Percentiles rank a stretch among this genome's conserved stretches.
Conservation (phyloP, 2,888 invertebrate species). For the Cartodere bifasciata region DNA sequence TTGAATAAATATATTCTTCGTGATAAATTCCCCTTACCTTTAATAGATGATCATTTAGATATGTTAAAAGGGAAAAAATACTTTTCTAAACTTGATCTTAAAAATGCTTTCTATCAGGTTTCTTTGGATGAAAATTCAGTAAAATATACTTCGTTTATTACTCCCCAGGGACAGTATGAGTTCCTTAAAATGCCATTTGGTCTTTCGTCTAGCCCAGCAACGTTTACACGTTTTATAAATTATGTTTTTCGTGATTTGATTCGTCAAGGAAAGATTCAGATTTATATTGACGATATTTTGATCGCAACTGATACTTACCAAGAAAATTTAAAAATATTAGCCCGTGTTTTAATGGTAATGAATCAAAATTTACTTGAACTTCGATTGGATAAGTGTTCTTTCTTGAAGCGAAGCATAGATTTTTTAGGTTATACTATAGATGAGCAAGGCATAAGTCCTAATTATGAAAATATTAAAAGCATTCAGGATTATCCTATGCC, state of each 20-base stretch:
- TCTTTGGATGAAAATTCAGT: constrained; percentile 12
- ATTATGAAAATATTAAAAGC: constrained; percentile 10
- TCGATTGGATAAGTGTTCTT: constrained; percentile 17
- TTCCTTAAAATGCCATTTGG: constrained; percentile 19
- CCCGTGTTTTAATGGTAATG: constrained; percentile 7
- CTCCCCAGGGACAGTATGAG: constrained; percentile 17
- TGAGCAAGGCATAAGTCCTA: constrained; percentile 13
- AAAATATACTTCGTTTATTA: constrained; percentile 17
- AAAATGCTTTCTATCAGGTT: constrained; percentile 18
- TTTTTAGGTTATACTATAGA: constrained; percentile 20
- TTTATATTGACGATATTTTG: constrained; percentile 12
- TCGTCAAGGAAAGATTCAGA: constrained; percentile 4
- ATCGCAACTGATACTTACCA: constrained; percentile 10
- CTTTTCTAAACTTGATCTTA: constrained; percentile 16
- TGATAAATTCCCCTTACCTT: constrained; percentile 19
- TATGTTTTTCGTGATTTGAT: constrained; percentile 11
- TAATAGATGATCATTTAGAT: constrained; percentile 22
- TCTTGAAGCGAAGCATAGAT: constrained; percentile 14
- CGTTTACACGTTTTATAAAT: constrained; percentile 14
- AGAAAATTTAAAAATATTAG: constrained; percentile 10
- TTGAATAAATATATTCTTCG: constrained; percentile 19
- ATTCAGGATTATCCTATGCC: constrained; percentile 18
- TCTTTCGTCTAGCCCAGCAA: constrained; percentile 16
- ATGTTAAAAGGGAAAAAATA: constrained; percentile 13
- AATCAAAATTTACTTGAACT: constrained; percentile 4